phyloP scores from a whole-genome alignment of 2,113 vertebrate genomes.

The Progne subis region DNA sequence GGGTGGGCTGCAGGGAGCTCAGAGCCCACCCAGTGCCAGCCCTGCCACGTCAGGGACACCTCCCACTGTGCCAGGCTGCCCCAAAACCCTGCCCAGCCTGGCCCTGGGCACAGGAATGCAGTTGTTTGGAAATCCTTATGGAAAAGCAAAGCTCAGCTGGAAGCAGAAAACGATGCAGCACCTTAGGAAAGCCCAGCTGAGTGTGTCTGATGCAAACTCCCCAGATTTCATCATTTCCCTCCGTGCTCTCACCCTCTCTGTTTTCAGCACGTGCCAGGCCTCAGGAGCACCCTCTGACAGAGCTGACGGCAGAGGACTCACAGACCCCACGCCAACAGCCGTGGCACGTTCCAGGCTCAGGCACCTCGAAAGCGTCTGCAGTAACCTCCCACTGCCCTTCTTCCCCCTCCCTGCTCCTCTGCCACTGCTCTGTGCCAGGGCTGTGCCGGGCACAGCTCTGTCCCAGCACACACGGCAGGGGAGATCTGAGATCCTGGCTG shows the following conservation, averaged over 20 bases:
- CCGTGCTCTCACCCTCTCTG: not conserved
- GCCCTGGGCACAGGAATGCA: not conserved
- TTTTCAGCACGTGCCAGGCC: accelerated
- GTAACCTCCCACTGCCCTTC: not conserved
- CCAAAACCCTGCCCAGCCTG: not conserved
- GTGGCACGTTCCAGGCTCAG: not conserved
- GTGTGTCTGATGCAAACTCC: not conserved
- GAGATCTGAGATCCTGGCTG: not conserved
- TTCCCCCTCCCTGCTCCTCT: no score
- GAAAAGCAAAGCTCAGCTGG: not conserved
- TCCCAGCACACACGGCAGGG: not conserved
- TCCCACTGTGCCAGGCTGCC: not conserved
- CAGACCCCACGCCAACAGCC: accelerated
- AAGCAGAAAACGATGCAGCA: accelerated
- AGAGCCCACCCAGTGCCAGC: not conserved
- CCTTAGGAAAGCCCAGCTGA: not conserved
- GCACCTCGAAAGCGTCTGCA: accelerated
- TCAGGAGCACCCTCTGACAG: not conserved
- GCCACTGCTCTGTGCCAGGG: not conserved
- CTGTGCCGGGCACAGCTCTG: no score
- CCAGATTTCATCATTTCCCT: accelerated
- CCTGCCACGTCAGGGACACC: not conserved
- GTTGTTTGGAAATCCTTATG: not conserved
- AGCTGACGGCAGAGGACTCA: not conserved
- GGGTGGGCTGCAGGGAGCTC: not conserved